These are phyloP conservation scores for Meteorus sp. DNA, from an alignment of 1,140 invertebrate genomes.

Conservation along the genomic window DNA sequence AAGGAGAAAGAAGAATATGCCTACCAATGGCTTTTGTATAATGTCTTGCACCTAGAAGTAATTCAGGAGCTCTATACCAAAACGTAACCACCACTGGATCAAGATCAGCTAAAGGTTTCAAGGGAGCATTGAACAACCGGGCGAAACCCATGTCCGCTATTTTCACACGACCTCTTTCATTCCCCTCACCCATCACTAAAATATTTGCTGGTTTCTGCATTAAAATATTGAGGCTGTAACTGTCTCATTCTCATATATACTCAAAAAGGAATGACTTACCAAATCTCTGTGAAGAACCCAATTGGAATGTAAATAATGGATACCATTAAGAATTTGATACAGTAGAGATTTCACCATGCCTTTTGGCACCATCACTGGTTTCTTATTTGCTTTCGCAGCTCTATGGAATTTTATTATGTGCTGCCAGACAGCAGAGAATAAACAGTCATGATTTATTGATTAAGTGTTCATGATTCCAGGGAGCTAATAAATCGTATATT, in stretches of 20 bases:
- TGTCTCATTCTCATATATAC: too few relatives aligned
- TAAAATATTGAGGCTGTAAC: too few relatives aligned
- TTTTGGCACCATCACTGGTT: conserved; percentile 93
- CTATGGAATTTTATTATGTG: conserved; percentile 99
- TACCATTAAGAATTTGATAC: conserved; percentile 99
- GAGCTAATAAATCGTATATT: neutral
- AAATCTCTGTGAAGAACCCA: conserved; percentile 99
- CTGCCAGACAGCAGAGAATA: conserved; percentile 53
- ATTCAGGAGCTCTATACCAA: conserved; percentile 98
- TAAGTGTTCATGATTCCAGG: conserved; percentile 5
- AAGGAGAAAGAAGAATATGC: conserved; percentile 19
- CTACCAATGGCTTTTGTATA: conserved; percentile 98
- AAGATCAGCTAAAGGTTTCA: conserved; percentile 96
- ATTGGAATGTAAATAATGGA: conserved; percentile 99
- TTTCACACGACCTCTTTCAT: conserved; percentile 95
- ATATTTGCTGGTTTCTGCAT: conserved; percentile 97
- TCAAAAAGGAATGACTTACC: conserved; percentile 61
- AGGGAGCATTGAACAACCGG: conserved; percentile 95
- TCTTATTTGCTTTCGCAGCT: conserved; percentile 97
- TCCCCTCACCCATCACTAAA: conserved; percentile 98
- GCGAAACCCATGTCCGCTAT: conserved; percentile 99
- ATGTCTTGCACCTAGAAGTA: conserved; percentile 94
- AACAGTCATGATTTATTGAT: conserved; percentile 7
- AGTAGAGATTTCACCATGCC: conserved; percentile 98
- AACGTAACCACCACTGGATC: conserved; percentile 99